A percentile compares a stretch with the other conserved stretches of the same genome.
These are phyloP conservation scores for Adelosebastes latens DNA, from an alignment of 2,797 vertebrate genomes.

Conservation along the genomic window DNA sequence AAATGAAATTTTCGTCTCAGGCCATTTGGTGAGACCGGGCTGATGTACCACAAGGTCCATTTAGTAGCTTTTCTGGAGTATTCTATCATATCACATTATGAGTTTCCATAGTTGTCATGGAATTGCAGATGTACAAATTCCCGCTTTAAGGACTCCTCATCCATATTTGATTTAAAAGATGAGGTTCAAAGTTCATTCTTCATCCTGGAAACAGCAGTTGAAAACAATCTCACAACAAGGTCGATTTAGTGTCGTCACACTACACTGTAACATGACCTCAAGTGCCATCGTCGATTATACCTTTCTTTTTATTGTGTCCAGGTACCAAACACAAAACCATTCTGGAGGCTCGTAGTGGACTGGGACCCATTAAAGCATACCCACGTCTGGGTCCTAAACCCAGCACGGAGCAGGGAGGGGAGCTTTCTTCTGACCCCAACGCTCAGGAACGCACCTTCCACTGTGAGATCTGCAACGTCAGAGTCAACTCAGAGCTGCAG, in stretches of 20 bases:
- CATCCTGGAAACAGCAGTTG: not conserved
- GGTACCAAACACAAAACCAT: slow-evolving; percentile 98
- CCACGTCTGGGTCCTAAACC: slow-evolving; percentile 89
- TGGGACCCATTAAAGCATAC: slow-evolving; percentile 94
- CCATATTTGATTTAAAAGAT: not conserved
- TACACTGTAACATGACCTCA: not conserved
- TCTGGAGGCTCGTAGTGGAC: slow-evolving; percentile 92
- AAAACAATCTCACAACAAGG: not conserved
- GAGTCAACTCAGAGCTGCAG: slow-evolving; percentile 92
- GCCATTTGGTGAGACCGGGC: no score
- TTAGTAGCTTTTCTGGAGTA: not conserved
- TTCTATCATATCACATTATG: not conserved
- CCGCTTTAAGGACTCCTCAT: not conserved
- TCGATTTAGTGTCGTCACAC: not conserved
- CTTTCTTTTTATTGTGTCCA: slow-evolving; percentile 49
- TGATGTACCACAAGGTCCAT: not conserved
- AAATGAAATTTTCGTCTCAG: rapidly evolving
- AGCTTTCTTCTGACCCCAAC: slow-evolving; percentile 83
- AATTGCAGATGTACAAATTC: not conserved
- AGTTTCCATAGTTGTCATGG: not conserved
- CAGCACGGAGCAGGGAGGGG: slow-evolving; percentile 83
- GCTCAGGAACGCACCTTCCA: slow-evolving; percentile 96
- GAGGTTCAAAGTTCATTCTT: not conserved
- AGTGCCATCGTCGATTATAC: not conserved
- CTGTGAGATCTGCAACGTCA: slow-evolving; percentile 95